Evolutionary conservation across 2,888 invertebrate genomes (phyloP).

Genomic region (Tuta absoluta): DNA sequence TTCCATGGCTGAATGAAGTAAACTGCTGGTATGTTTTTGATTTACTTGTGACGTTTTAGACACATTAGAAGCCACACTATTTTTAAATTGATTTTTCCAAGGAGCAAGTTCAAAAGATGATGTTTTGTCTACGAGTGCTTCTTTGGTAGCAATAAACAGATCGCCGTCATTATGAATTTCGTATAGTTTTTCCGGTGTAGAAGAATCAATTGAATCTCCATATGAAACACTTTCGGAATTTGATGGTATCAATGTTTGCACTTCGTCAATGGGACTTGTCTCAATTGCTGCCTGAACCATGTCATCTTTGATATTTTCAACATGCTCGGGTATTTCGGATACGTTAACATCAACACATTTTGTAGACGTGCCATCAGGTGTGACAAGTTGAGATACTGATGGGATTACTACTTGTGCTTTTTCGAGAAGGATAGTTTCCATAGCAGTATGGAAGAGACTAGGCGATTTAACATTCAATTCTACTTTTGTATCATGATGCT

Average conservation of each 20-base stretch:
- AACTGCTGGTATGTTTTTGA: conserved; percentile 41
- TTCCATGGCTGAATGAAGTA: conserved; percentile 75
- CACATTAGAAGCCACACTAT: not conserved
- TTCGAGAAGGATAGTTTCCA: conserved; percentile 40
- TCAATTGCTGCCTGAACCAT: conserved; percentile 71
- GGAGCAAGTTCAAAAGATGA: not conserved
- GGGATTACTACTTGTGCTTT: conserved; percentile 36
- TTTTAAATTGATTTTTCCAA: not conserved
- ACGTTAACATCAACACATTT: not conserved
- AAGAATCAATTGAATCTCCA: not conserved
- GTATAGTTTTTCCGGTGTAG: not conserved
- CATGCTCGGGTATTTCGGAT: conserved; percentile 3
- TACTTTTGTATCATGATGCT: not conserved
- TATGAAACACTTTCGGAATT: not conserved
- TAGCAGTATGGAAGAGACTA: conserved; percentile 53
- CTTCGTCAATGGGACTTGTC: conserved; percentile 75
- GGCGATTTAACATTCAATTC: conserved; percentile 34
- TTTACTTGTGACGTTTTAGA: not conserved
- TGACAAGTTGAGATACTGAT: conserved; percentile 34
- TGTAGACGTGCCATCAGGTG: conserved; percentile 14
- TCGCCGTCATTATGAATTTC: not conserved
- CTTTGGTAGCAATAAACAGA: conserved; percentile 33
- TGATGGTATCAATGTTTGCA: conserved; percentile 53
- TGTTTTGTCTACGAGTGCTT: not conserved
- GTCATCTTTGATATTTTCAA: conserved; percentile 29